These are phyloP conservation scores for Bellardia pandia DNA, from an alignment of 2,888 invertebrate genomes.

Conservation along the genomic window DNA sequence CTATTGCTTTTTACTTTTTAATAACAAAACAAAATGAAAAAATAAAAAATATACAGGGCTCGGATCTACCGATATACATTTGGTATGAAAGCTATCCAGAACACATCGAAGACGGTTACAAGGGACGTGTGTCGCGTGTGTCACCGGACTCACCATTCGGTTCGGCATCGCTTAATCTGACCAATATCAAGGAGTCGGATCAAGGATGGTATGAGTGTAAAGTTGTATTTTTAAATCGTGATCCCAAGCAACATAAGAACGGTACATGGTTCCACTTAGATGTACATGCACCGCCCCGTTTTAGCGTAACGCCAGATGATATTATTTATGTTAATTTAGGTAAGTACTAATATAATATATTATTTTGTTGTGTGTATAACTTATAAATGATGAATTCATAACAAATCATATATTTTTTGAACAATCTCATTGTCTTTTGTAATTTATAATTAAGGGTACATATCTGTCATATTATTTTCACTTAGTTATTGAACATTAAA, in stretches of 20 bases:
- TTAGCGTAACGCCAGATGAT: slow-evolving; percentile 97
- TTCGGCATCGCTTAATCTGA: slow-evolving; percentile 97
- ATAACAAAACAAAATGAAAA: slow-evolving; percentile 36
- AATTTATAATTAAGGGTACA: too few species aligned
- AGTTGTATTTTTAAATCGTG: slow-evolving; percentile 97
- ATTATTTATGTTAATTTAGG: slow-evolving; percentile 97
- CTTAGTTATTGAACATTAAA: too few species aligned
- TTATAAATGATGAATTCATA: too few species aligned
- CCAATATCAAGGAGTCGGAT: slow-evolving; percentile 96
- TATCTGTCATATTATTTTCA: too few species aligned
- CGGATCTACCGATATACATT: slow-evolving; percentile 98
- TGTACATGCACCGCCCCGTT: slow-evolving; percentile 98
- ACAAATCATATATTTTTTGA: too few species aligned
- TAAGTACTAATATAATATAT: slow-evolving; percentile 79
- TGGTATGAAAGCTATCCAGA: slow-evolving; percentile 99
- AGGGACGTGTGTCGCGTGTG: slow-evolving; percentile 95
- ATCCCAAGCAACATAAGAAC: slow-evolving; percentile 95
- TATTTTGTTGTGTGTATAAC: background rate
- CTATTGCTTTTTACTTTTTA: slow-evolving; percentile 60
- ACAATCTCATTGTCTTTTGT: too few species aligned
- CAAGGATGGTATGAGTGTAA: slow-evolving; percentile 98
- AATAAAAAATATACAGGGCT: slow-evolving; percentile 87
- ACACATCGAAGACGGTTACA: slow-evolving; percentile 97
- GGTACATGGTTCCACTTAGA: slow-evolving; percentile 99
- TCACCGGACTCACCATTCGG: slow-evolving; percentile 94